Percentiles rank a stretch among this genome's conserved stretches.
Evolutionary conservation across 2,797 vertebrate genomes (phyloP).

Genomic region (Spondyliosoma cantharus): DNA sequence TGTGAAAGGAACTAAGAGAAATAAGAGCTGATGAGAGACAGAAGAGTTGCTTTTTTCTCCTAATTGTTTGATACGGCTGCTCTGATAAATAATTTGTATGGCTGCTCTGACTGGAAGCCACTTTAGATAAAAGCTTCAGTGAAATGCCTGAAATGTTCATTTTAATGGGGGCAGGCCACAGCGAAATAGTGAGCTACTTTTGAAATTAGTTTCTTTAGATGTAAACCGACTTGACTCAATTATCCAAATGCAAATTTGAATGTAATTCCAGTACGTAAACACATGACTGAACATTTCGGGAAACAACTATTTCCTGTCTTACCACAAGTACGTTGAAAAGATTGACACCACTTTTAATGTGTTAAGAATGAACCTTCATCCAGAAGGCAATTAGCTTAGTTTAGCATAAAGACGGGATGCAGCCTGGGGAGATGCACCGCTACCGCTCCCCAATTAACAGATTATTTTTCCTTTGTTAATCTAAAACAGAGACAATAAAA

Average conservation of each 20-base stretch:
- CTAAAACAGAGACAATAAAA: no score
- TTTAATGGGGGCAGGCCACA: background rate
- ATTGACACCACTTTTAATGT: background rate
- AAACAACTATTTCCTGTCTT: background rate
- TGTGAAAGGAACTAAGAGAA: background rate
- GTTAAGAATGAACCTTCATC: background rate
- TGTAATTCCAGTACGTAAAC: background rate
- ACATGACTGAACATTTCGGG: background rate
- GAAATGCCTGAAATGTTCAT: background rate
- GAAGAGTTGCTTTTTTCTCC: background rate
- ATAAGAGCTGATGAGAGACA: constrained; percentile 18
- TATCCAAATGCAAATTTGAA: background rate
- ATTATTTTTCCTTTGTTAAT: no score
- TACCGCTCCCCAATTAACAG: no score
- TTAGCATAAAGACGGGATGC: background rate
- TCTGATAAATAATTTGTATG: background rate
- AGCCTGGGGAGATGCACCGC: background rate
- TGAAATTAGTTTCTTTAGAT: background rate
- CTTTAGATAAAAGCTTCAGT: constrained; percentile 2
- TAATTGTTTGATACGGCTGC: background rate
- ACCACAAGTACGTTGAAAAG: background rate
- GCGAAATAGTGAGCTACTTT: background rate
- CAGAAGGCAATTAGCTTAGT: background rate
- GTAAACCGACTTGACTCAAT: background rate
- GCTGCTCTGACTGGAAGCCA: background rate